A percentile compares a stretch with the other conserved stretches of the same genome.
Evolutionary conservation across 2,113 vertebrate species (phyloP).

Genomic region (Ciconia stormi): DNA sequence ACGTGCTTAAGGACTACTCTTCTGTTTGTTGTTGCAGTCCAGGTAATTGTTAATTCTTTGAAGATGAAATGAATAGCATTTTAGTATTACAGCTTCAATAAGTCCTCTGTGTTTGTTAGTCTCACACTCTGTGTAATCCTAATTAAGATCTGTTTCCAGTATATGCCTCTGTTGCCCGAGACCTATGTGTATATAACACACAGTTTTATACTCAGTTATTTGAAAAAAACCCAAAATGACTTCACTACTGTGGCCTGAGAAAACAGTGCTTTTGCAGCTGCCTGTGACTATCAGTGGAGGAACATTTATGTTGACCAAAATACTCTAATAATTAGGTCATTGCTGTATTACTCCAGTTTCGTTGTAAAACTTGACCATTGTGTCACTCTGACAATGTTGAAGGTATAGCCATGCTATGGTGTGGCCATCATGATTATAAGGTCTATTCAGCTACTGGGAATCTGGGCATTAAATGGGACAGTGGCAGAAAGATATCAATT

Average conservation of each 20-base stretch:
- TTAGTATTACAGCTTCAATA: background rate
- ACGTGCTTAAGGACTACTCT: background rate
- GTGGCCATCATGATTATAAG: background rate
- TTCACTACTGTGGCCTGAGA: background rate
- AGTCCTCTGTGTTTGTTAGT: background rate
- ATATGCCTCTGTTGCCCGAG: background rate
- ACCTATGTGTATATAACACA: background rate
- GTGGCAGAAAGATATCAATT: background rate
- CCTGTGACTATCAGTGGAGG: background rate
- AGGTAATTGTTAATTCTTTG: background rate
- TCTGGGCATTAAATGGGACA: background rate
- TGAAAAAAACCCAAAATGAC: background rate
- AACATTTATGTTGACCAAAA: background rate
- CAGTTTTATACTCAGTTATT: background rate
- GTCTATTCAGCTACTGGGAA: background rate
- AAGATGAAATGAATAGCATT: background rate
- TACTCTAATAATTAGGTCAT: background rate
- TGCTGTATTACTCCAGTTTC: background rate
- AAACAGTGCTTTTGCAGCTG: background rate
- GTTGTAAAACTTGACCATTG: background rate
- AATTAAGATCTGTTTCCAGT: background rate
- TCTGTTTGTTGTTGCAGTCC: background rate
- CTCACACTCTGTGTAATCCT: background rate
- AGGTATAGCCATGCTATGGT: background rate
- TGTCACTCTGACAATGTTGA: background rate